These are phyloP conservation scores for Brachionichthys hirsutus DNA, from an alignment of 2,113 vertebrate genomes.

Conservation along the genomic window DNA sequence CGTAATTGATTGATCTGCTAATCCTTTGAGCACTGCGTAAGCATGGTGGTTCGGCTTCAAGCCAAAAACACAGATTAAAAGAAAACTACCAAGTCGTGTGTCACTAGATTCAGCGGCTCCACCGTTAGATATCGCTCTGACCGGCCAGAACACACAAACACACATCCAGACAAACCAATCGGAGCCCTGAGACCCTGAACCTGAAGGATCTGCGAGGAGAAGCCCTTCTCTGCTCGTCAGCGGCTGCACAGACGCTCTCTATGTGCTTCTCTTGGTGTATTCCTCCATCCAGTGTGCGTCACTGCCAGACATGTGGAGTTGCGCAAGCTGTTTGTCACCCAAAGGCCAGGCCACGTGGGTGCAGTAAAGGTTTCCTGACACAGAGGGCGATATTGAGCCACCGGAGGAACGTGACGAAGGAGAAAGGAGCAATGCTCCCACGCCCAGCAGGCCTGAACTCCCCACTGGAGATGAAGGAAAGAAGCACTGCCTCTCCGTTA, in stretches of 20 bases:
- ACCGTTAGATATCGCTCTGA: background rate
- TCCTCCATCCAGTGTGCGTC: conserved; percentile 13
- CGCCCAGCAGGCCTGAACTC: conserved; percentile 31
- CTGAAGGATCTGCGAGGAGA: conserved; percentile 39
- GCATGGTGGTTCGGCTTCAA: background rate
- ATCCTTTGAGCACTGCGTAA: background rate
- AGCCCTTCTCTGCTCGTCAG: conserved; percentile 30
- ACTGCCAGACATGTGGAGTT: conserved; percentile 46
- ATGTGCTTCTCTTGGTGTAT: conserved; percentile 18
- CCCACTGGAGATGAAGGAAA: conserved; percentile 17
- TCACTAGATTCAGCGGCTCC: conserved; percentile 20
- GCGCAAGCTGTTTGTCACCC: conserved; percentile 72
- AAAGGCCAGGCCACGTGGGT: conserved; percentile 18
- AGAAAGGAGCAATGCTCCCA: conserved; percentile 2
- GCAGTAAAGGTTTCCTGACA: conserved; percentile 31
- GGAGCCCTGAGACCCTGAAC: conserved; percentile 27
- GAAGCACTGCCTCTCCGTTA: conserved; percentile 11
- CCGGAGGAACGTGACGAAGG: background rate
- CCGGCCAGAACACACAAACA: background rate
- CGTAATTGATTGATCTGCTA: background rate
- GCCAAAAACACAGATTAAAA: background rate
- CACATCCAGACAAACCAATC: background rate
- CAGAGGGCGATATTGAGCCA: conserved; percentile 39
- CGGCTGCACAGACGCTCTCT: background rate
- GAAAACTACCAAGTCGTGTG: conserved; percentile 41